phyloP scores from a whole-genome alignment of 2,797 vertebrate species.

The Luscinia luscinia region DNA sequence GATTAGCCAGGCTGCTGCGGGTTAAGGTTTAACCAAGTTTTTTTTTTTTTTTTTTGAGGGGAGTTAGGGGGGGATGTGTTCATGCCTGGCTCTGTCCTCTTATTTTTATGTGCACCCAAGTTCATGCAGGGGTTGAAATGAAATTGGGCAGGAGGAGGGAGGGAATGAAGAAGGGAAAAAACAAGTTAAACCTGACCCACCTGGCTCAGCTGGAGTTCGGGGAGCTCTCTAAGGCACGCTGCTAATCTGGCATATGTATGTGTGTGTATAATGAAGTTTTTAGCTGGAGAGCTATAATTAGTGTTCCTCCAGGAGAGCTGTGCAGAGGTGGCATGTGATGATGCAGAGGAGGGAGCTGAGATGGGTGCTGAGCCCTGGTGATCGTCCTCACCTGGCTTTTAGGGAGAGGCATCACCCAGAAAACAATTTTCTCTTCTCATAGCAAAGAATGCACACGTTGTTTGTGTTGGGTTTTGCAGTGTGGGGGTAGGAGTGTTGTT shows the following conservation, averaged over 20 bases:
- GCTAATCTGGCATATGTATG: not conserved
- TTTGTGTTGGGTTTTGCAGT: not conserved
- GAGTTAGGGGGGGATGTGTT: not conserved
- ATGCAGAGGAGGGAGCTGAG: not conserved
- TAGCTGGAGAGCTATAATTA: conserved; percentile 27
- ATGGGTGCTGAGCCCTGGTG: not conserved
- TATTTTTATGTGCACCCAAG: not conserved
- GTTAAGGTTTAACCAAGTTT: not conserved
- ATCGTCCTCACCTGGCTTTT: not conserved
- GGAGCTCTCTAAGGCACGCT: not conserved
- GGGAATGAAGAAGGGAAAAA: not conserved
- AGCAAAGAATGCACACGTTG: not conserved
- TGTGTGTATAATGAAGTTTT: not conserved
- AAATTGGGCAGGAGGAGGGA: not conserved
- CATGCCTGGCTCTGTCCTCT: not conserved
- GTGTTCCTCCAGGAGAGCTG: not conserved
- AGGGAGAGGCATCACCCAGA: not conserved
- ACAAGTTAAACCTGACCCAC: conserved; percentile 37
- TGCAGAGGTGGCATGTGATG: not conserved
- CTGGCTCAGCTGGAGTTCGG: not conserved
- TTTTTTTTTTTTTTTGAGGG: not conserved
- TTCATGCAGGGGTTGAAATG: not conserved
- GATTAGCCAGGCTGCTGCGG: not conserved
- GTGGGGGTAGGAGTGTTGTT: not conserved
- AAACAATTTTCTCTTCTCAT: not conserved